A percentile compares a stretch with the other conserved stretches of the same genome.
Evolutionary conservation across 2,113 vertebrate species (phyloP).

Genomic region (Oreochromis niloticus): DNA sequence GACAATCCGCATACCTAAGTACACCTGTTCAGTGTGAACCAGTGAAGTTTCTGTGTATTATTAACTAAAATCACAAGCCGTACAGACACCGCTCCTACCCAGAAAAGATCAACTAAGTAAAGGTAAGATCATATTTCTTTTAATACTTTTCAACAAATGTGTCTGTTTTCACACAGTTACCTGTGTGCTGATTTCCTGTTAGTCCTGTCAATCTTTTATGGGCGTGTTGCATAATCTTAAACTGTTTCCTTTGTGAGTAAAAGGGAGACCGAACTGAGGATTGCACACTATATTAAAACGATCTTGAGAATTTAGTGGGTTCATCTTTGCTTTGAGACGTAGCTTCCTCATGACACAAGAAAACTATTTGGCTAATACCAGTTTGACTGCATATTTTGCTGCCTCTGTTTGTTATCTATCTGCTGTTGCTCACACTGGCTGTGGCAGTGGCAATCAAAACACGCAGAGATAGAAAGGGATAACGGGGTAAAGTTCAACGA

Average conservation of each 20-base stretch:
- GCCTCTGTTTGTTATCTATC: neutral
- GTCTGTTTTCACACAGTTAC: neutral
- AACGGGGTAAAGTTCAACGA: neutral
- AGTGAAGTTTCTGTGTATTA: neutral
- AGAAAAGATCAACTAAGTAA: neutral
- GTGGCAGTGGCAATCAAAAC: neutral
- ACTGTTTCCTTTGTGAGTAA: neutral
- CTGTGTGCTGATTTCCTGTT: neutral
- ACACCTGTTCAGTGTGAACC: constrained; percentile 24
- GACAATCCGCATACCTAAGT: constrained; percentile 21
- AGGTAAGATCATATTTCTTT: constrained; percentile 26
- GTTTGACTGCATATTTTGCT: constrained; percentile 54
- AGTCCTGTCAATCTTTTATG: neutral
- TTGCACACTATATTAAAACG: neutral
- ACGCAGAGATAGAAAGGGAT: neutral
- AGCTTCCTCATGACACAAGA: neutral
- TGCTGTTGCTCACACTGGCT: neutral
- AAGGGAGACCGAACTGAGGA: neutral
- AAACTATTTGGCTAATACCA: constrained; percentile 26
- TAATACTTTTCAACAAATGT: neutral
- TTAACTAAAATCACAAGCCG: constrained; percentile 1
- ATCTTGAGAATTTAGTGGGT: neutral
- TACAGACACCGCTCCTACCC: neutral
- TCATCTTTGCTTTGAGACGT: neutral
- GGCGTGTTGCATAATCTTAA: neutral